Conservation (phyloP, 2,797 vertebrate species). For the Tokudaia muenninki region DNA sequence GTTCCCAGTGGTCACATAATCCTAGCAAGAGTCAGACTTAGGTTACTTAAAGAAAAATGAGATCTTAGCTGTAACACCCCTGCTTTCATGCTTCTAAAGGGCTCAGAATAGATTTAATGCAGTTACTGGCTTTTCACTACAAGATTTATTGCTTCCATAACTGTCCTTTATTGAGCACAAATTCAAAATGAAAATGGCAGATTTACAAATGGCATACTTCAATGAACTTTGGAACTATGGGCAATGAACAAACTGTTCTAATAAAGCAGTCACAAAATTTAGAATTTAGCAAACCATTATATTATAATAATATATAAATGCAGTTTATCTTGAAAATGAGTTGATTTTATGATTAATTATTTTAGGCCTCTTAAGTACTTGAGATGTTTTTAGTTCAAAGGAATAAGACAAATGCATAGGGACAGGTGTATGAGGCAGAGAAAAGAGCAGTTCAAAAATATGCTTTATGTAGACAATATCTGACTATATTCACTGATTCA, state of each 20-base stretch:
- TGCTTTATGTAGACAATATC: not conserved
- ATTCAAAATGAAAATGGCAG: slow-evolving; percentile 52
- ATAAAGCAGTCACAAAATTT: slow-evolving; percentile 58
- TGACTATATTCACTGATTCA: not conserved
- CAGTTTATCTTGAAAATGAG: slow-evolving; percentile 37
- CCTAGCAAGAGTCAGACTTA: slow-evolving; percentile 19
- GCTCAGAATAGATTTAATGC: slow-evolving; percentile 19
- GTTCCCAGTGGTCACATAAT: slow-evolving; percentile 34
- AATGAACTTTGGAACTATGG: slow-evolving; percentile 60
- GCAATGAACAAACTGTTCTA: slow-evolving; percentile 35
- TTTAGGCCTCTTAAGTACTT: slow-evolving; percentile 52
- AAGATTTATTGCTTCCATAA: slow-evolving; percentile 58
- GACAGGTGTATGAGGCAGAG: slow-evolving; percentile 20
- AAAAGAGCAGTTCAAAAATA: not conserved
- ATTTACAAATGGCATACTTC: slow-evolving; percentile 63
- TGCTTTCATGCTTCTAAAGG: not conserved
- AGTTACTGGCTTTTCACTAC: slow-evolving; percentile 10
- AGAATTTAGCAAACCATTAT: slow-evolving; percentile 27
- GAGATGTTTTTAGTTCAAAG: slow-evolving; percentile 49
- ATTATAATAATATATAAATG: slow-evolving; percentile 14
- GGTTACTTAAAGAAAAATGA: slow-evolving; percentile 49
- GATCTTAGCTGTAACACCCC: not conserved
- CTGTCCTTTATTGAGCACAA: slow-evolving; percentile 65
- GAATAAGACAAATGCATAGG: not conserved
- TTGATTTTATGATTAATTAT: slow-evolving; percentile 43